Evolutionary conservation across 1,140 invertebrate species (phyloP).

Genomic region (Doryteuthis pealeii): DNA sequence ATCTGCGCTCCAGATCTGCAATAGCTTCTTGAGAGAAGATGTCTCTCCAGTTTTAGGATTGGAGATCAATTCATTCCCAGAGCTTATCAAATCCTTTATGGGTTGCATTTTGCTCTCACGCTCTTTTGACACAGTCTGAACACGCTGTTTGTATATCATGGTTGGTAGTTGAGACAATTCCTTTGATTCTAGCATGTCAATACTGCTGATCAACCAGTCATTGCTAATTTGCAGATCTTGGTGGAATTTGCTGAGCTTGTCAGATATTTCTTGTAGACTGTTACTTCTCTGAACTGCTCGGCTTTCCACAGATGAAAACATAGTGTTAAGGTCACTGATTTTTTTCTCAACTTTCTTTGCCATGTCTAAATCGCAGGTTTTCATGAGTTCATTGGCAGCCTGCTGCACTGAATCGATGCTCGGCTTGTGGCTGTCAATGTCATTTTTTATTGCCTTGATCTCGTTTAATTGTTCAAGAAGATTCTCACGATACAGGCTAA

Average conservation of each 20-base stretch:
- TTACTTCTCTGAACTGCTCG: conserved; percentile 76
- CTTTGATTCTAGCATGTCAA: conserved; percentile 75
- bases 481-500: conserved; percentile 83
- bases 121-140: conserved; percentile 63
- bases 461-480: conserved; percentile 87
- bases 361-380: conserved; percentile 79
- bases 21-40: conserved; percentile 76
- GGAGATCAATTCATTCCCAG: conserved; percentile 79
- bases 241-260: conserved; percentile 73
- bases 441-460: conserved; percentile 76
- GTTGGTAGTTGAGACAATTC: conserved; percentile 71
- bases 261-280: conserved; percentile 79
- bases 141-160: conserved; percentile 71
- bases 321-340: conserved; percentile 77
- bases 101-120: conserved; percentile 66
- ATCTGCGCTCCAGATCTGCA: conserved; percentile 76
- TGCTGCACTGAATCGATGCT: conserved; percentile 80
- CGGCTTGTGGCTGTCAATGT: conserved; percentile 81
- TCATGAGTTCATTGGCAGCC: conserved; percentile 77
- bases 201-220: conserved; percentile 64
- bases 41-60: conserved; percentile 71
- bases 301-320: conserved; percentile 83
- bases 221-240: conserved; percentile 64
- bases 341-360: conserved; percentile 88
- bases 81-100: conserved; percentile 77